Base-by-base conservation (phyloP, 2,888 invertebrate species). In the Coronaproctus castanopsis region DNA sequence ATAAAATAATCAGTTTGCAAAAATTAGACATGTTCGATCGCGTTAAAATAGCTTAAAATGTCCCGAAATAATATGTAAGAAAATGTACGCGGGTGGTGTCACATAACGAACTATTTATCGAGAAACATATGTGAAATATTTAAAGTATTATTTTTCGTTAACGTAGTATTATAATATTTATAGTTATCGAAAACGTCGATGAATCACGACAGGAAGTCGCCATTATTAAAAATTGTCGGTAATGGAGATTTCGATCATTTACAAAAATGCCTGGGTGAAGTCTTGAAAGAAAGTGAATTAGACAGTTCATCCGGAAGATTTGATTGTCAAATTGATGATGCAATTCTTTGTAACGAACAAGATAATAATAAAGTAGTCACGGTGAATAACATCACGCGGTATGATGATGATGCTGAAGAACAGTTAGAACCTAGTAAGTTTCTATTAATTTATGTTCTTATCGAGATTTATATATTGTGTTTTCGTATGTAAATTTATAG, bases 181-280 rank as follows among this genome's bases (percentile, higher is more conserved):
- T 20, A 58, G 58, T 22, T 24, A 19, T 10, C 58, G 23, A 58
- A 58, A 36, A 54, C 54, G 50, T 23, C 58, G 5, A 55, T 8
- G 22, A 61, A 22, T 48, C 18, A 50, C 58, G 57, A 24, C 60
- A 64, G 64, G 24, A 54, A 61, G 21, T 62, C 62, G 59, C 67
- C 64, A 21, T 65, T 65, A 57, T 61, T 67, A 57, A 67, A 66
- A 22, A 67, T 67, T 57, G 64, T 64, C 19, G 75, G 71, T 55
- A 78, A 78, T 66, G 80, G 81, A 52, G 78, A 80, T 70, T 72
- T 80, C 55, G 77, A 78, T 67, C 81, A 81, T 70, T 71, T 81
- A 59, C 75, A 79, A 67, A 76, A 78, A 67, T 76, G 78, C 68
- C 74, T 81, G 69, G 76, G 74, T 50, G 81, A 81, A 71, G 78